Conservation (phyloP, 2,888 invertebrate genomes). For the Apamea crenata region DNA sequence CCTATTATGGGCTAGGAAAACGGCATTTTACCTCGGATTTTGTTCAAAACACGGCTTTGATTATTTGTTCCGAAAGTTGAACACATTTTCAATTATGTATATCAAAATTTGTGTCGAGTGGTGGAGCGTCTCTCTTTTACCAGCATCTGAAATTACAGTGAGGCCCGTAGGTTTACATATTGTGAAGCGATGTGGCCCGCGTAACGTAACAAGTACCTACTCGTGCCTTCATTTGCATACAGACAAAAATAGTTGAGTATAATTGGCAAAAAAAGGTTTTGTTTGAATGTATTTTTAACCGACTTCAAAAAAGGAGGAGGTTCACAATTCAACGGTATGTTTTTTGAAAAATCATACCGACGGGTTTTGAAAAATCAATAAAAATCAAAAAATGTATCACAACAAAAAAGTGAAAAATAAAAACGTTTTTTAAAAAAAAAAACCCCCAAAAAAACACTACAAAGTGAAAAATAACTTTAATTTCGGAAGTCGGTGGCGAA, state of each 20-base stretch:
- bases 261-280: neutral
- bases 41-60: neutral
- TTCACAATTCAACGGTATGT: no score
- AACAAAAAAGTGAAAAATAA: no score
- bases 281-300: neutral
- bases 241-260: neutral
- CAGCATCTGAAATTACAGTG: conserved; percentile 12
- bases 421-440: no score
- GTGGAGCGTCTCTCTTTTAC: neutral
- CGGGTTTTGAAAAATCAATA: no score
- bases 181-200: neutral
- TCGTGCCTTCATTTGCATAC: neutral
- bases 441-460: no score
- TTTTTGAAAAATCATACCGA: no score
- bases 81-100: conserved; percentile 6
- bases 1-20: neutral
- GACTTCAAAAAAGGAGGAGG: no score
- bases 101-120: neutral
- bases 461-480: no score
- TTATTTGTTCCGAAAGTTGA: conserved; percentile 10
- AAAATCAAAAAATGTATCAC: no score
- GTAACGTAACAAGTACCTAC: conserved; percentile 3
- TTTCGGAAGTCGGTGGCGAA: no score
- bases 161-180: neutral
- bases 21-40: neutral